phyloP scores from a whole-genome alignment of 2,113 vertebrate species.

The Zeus faber region DNA sequence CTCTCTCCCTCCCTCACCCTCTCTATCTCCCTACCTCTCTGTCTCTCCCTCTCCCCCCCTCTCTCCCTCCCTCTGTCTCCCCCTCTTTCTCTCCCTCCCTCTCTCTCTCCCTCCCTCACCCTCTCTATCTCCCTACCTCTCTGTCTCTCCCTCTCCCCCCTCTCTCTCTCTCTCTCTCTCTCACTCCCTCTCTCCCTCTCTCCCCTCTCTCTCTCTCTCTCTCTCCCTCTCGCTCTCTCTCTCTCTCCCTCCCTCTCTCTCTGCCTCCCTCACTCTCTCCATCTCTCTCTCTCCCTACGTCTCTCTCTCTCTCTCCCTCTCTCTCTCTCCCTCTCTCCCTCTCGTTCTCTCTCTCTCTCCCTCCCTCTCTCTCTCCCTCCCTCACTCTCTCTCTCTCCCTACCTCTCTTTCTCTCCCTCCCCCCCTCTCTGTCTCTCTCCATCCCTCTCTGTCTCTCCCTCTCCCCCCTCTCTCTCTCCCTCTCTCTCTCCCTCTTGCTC shows the following conservation, averaged over 20 bases:
- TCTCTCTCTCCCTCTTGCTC: neutral
- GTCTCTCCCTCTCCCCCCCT: neutral
- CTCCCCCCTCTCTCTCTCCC: neutral
- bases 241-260: neutral
- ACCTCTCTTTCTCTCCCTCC: neutral
- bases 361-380: neutral
- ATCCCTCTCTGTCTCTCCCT: neutral
- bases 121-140: neutral
- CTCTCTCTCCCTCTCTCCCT: constrained; percentile 2
- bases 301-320: constrained; percentile 5
- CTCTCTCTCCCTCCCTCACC: neutral
- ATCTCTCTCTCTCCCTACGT: neutral
- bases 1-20: neutral
- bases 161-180: neutral
- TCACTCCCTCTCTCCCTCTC: constrained; percentile 22
- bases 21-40: constrained; percentile 1
- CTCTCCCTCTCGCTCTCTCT: constrained; percentile 1
- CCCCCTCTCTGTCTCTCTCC: neutral
- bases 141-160: neutral
- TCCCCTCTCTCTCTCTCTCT: constrained; percentile 19
- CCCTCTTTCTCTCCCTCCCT: neutral
- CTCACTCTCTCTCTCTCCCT: neutral
- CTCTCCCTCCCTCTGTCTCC: neutral
- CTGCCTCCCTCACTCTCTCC: neutral
- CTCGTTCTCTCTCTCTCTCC: neutral